Percentiles rank a stretch among this genome's conserved stretches.
phyloP scores from a whole-genome alignment of 2,797 vertebrate species.

The Pipistrellus pygmaeus region DNA sequence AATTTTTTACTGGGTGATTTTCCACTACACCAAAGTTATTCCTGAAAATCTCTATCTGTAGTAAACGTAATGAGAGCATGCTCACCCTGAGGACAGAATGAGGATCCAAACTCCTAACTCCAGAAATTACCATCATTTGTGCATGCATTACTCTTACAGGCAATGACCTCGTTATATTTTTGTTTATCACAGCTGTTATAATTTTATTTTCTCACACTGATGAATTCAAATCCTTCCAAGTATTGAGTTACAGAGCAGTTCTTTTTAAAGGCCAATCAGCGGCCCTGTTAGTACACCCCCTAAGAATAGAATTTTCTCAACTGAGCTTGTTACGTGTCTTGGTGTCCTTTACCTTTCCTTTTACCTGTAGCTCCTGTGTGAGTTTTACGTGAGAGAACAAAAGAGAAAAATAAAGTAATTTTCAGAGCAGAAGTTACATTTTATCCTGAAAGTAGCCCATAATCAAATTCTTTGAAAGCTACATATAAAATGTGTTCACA shows the following conservation, averaged over 20 bases:
- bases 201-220: slow-evolving; percentile 30
- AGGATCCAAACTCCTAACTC: not conserved
- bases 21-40: not conserved
- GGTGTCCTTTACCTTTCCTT: not conserved
- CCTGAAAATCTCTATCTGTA: not conserved
- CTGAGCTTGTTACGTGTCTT: not conserved
- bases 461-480: slow-evolving; percentile 19
- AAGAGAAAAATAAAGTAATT: slow-evolving; percentile 21
- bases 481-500: not conserved
- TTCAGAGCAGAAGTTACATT: not conserved
- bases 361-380: not conserved
- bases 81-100: not conserved
- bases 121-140: not conserved
- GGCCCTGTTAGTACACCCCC: not conserved
- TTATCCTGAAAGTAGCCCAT: slow-evolving; percentile 19
- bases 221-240: slow-evolving; percentile 29
- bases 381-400: not conserved
- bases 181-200: not conserved
- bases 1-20: not conserved
- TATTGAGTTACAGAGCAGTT: not conserved
- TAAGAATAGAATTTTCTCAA: not conserved
- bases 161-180: not conserved
- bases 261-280: not conserved
- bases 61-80: not conserved
- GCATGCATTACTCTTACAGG: not conserved